These are phyloP conservation scores for Patagioenas fasciata DNA, from an alignment of 2,113 vertebrate species.

Conservation along the genomic window DNA sequence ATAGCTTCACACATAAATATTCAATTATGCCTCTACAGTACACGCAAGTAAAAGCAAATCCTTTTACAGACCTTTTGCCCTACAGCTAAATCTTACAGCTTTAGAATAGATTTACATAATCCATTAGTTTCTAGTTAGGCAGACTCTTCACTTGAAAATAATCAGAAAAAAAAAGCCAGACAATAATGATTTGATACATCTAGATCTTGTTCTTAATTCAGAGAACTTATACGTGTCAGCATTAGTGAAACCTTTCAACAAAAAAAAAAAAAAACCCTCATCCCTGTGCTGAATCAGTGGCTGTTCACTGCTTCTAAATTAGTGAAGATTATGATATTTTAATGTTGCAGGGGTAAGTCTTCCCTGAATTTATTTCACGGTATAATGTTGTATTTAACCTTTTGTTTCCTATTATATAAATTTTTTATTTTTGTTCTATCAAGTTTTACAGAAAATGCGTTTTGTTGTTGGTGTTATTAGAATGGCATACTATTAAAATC, in stretches of 20 bases:
- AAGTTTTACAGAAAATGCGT: neutral
- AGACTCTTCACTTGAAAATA: neutral
- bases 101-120: neutral
- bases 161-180: neutral
- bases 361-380: neutral
- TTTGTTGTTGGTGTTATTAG: neutral
- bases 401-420: neutral
- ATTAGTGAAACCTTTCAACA: neutral
- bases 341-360: neutral
- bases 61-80: neutral
- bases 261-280: neutral
- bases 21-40: neutral
- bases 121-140: neutral
- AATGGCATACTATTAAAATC: neutral
- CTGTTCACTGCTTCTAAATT: neutral
- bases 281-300: neutral
- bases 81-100: neutral
- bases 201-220: neutral
- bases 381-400: neutral
- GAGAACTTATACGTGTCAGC: neutral
- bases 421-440: neutral
- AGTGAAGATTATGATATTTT: neutral
- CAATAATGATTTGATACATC: neutral
- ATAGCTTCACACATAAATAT: neutral
- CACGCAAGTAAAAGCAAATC: neutral